These are phyloP conservation scores for Ctenochaetus hawaiiensis DNA, from an alignment of 2,797 vertebrate genomes.

Conservation along the genomic window DNA sequence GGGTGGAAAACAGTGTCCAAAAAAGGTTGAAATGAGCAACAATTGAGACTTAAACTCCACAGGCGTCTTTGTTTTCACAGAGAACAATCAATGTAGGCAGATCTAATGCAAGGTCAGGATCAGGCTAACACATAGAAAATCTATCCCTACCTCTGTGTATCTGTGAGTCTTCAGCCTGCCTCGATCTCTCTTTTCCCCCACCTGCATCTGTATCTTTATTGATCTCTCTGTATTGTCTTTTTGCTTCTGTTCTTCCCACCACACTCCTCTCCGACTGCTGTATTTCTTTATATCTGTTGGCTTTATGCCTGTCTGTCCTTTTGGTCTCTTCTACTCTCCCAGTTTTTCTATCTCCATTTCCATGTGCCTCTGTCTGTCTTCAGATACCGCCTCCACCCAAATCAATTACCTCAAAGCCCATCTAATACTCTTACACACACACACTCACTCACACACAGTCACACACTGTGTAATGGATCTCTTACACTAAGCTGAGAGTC, in stretches of 20 bases:
- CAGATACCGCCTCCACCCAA: slow-evolving; percentile 52
- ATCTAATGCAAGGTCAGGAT: slow-evolving; percentile 44
- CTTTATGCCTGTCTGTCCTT: slow-evolving; percentile 18
- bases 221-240: slow-evolving; percentile 50
- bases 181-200: slow-evolving; percentile 24
- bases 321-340: slow-evolving; percentile 32
- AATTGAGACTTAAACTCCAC: slow-evolving; percentile 45
- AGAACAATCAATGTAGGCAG: slow-evolving; percentile 42
- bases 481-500: slow-evolving; percentile 56
- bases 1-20: slow-evolving; percentile 5
- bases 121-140: slow-evolving; percentile 31
- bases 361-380: slow-evolving; percentile 36
- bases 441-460: slow-evolving; percentile 16
- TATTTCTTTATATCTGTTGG: slow-evolving; percentile 44
- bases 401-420: slow-evolving; percentile 68
- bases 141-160: slow-evolving; percentile 39
- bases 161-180: slow-evolving; percentile 17
- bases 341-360: slow-evolving; percentile 35
- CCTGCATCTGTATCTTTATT: slow-evolving; percentile 36
- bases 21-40: slow-evolving; percentile 33
- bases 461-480: slow-evolving; percentile 60
- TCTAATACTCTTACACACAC: slow-evolving; percentile 60
- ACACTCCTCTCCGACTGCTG: slow-evolving; percentile 17
- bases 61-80: slow-evolving; percentile 18
- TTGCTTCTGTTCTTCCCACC: slow-evolving; percentile 28